Evolutionary conservation across 2,888 invertebrate species (phyloP), one percentile per base, ranked within the genome.

Genomic region (Petrophora chlorosata): DNA sequence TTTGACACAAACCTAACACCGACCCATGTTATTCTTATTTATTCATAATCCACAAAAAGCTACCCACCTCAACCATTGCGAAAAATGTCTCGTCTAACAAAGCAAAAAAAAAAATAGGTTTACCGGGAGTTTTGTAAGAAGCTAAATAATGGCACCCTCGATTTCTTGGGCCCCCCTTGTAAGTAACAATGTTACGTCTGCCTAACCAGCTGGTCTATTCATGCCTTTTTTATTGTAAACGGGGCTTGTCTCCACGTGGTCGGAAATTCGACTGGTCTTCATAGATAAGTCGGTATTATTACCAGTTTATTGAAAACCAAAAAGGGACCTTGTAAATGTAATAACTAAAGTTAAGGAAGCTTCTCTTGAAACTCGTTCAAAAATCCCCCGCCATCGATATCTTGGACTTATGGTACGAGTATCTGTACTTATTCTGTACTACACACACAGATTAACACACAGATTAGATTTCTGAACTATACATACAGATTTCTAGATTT

Each of bases 151-250:
- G 56, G 74, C 70, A 76, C 79, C 83, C 81, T 81, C 78, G 70
- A 80, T 79, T 61, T 61, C 79, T 82, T 77, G 63, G 66, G 73
- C 65, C 67, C 77, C 82, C 79, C 79, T 79, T 75, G 70, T 73
- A 73, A 82, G 63, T 77, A 77, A 82, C 81, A 82, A 78, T 81
- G 78, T 83, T 82, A 79, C 83, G 79, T 81, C 70, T 71, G 76
- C 64, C 70, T 73, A 79, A 84, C 85, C 88, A 89, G 86, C 87
- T 88, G 89, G 82, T 79, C 83, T 82, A 83, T 88, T 85, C 70
- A 88, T 25, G 56, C 54, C 67, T 73, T 74, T 76, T 69, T 62
- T 35, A 44, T 49, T 56, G 59, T 62, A 63, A 62, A 55, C 61
- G 68, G 59, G 63, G 66, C 65, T 54, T 66, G 65, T 67, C 64